Conservation (phyloP, 1,140 invertebrate species). For the Epicauta chinensis region DNA sequence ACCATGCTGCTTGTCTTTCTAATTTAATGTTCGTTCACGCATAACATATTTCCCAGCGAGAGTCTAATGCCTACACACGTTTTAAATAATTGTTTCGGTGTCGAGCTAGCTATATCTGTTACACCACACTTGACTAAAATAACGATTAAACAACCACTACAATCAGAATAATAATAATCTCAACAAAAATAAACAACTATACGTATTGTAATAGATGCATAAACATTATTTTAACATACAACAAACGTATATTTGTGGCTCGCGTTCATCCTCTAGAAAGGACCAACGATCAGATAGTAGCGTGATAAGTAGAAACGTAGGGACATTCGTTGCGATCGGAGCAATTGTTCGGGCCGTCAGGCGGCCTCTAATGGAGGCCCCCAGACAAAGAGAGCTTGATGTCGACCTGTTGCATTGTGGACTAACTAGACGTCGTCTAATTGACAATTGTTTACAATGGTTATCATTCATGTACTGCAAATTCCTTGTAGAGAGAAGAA, state of each 20-base stretch:
- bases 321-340: conserved; percentile 34
- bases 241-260: too few relatives aligned
- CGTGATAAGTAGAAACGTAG: conserved; percentile 37
- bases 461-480: conserved; percentile 44
- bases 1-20: conserved; percentile 34
- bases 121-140: too few relatives aligned
- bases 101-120: neutral
- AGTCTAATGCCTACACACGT: conserved; percentile 33
- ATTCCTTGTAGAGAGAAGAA: conserved; percentile 38
- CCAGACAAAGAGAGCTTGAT: conserved; percentile 36
- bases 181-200: too few relatives aligned
- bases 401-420: conserved; percentile 38
- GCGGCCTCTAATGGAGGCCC: conserved; percentile 33
- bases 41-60: conserved; percentile 35
- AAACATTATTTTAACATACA: too few relatives aligned
- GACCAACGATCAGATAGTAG: conserved; percentile 30
- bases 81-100: conserved; percentile 33
- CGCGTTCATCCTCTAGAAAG: too few relatives aligned
- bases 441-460: conserved; percentile 44
- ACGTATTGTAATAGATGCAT: too few relatives aligned
- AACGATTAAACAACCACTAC: too few relatives aligned
- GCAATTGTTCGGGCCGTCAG: conserved; percentile 37
- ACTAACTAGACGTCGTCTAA: conserved; percentile 42
- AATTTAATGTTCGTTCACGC: conserved; percentile 35
- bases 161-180: too few relatives aligned